Base-by-base conservation (phyloP, 2,113 vertebrate species). In the Panurus biarmicus region DNA sequence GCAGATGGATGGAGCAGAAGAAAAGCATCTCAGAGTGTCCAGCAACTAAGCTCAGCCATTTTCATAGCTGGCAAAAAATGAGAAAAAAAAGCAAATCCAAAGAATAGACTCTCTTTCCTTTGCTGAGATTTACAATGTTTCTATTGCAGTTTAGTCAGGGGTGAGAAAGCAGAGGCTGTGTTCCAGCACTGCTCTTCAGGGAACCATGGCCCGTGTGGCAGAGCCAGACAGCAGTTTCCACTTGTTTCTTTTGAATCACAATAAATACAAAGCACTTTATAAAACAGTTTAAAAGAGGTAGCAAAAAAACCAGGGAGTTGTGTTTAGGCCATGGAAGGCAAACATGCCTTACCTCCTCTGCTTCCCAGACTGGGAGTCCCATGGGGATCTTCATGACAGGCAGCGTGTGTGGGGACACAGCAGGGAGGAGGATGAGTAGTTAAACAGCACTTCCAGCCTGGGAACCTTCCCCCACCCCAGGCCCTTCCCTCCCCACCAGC, bases 1-100 rank as follows among this genome's bases (percentile, higher is more conserved):
- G 69, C 79, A 91, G 85, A 90, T 54, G 84, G 91, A 79, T 89
- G 71, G 85, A 93, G 60, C 22, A 69, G 84, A 90, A 93, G 77
- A 80, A 83, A 89, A 89, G 81, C 72, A 21, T 69, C 38, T 76
- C 8, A 3, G 65, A 82, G 45, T 33, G 50, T 71, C 56, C 78
- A 67, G 58, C 54, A 83, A 83, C 69, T 73, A 69, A n/a, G 62
- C 57, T 89, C 67, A 87, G 85, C 50, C 75, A 48, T 95, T 94
- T 93, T 94, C 38, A 57, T 69, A 50, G 71, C 75, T 73, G 33
- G 72, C 64, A 82, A 90, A 90, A 89, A 86, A 82, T 45, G 38
- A 70, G 22, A 5, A 14, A 33, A 65, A 72, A 17, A 13, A 12
- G 2, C 1, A 80, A 28, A 70, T 24, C 44, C 48, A 71, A 91